Evolutionary conservation across 23 tunicate genomes (phyloP).

Genomic region (Ciona savignyi): DNA sequence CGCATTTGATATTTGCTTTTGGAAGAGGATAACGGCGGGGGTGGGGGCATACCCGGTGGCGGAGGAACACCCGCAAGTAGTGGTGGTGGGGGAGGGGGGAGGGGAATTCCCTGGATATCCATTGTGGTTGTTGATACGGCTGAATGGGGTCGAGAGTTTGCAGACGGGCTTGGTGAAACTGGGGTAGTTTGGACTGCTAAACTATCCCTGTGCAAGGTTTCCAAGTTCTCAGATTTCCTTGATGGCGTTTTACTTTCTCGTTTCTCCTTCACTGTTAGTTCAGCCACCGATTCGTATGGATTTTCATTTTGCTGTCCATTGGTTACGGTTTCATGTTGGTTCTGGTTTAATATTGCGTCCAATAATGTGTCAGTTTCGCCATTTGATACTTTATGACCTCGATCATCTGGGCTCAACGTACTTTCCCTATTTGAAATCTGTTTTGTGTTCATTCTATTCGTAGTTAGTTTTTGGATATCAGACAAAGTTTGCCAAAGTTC

Average conservation of each 20-base stretch:
- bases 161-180: neutral
- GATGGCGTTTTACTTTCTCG: neutral
- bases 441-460: neutral
- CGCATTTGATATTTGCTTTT: conserved; percentile 16
- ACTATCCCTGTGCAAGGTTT: too few species aligned
- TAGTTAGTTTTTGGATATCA: too few species aligned
- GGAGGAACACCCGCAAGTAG: conserved; percentile 25
- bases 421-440: neutral
- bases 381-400: neutral
- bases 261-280: neutral
- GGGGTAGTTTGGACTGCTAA: neutral
- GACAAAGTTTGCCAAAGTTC: neutral
- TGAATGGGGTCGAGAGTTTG: neutral
- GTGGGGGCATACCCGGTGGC: conserved; percentile 9
- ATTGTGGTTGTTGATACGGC: too few species aligned
- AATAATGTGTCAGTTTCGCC: neutral
- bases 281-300: neutral
- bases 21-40: neutral
- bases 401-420: neutral
- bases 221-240: too few species aligned
- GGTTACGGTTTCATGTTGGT: neutral
- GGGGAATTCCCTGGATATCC: neutral
- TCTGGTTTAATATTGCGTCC: neutral
- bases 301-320: neutral
- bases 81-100: conserved; percentile 7